phyloP scores from a whole-genome alignment of 2,113 vertebrate species.

The Girardinichthys multiradiatus region DNA sequence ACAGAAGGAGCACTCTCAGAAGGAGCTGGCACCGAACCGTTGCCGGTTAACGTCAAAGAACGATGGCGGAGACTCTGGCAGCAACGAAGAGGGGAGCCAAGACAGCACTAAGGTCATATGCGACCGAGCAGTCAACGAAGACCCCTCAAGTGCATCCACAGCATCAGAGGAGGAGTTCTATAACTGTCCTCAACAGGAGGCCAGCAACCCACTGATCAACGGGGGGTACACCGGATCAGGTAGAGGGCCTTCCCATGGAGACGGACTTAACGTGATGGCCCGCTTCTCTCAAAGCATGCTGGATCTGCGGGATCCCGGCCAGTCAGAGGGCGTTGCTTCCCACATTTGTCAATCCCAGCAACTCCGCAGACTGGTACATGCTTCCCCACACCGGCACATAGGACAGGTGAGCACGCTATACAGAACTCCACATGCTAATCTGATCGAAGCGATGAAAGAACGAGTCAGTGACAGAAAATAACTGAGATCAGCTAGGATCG shows the following conservation, averaged over 20 bases:
- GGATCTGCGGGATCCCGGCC: constrained; percentile 70
- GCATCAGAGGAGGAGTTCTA: constrained; percentile 90
- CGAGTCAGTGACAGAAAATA: neutral
- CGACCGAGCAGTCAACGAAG: constrained; percentile 51
- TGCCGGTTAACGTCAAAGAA: constrained; percentile 7
- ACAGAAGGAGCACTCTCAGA: neutral
- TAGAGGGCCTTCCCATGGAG: constrained; percentile 43
- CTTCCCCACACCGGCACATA: constrained; percentile 60
- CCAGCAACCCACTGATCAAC: constrained; percentile 44
- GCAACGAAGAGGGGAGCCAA: constrained; percentile 61
- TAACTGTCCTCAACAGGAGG: constrained; percentile 65
- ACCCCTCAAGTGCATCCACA: constrained; percentile 83
- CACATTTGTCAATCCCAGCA: constrained; percentile 65
- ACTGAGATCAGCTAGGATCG: too few species aligned
- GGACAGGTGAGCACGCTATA: constrained; percentile 65
- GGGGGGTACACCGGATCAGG: constrained; percentile 63
- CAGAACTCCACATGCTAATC: neutral
- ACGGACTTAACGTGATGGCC: constrained; percentile 80
- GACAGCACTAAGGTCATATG: constrained; percentile 74
- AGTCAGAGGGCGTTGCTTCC: constrained; percentile 43
- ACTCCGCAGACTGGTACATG: constrained; percentile 46
- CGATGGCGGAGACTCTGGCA: constrained; percentile 32
- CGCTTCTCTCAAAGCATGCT: constrained; percentile 84
- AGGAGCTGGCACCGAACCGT: neutral
- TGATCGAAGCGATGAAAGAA: neutral